A percentile compares a stretch with the other conserved stretches of the same genome.
Conservation (phyloP, 1,140 invertebrate species). For the Trypoxylus dichotomus region DNA sequence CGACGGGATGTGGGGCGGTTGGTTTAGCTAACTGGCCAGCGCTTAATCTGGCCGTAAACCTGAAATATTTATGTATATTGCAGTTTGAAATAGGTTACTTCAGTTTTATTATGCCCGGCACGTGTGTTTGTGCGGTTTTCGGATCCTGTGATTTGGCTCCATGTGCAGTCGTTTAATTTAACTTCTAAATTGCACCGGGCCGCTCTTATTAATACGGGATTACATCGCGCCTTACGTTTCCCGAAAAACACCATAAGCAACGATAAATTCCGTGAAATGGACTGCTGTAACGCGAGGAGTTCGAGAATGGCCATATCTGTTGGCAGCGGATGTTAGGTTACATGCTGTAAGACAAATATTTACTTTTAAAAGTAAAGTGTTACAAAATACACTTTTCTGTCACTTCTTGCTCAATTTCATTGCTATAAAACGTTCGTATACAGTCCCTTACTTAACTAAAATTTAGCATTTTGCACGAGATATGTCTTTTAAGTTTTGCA, state of each 20-base stretch:
- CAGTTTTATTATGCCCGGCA: not conserved
- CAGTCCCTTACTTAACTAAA: too few species aligned
- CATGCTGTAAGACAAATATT: too few species aligned
- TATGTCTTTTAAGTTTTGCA: too few species aligned
- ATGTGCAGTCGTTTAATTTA: slow-evolving; percentile 1
- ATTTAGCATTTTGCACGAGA: too few species aligned
- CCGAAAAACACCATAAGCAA: not conserved
- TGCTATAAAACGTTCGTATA: too few species aligned
- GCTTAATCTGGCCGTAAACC: slow-evolving; percentile 11
- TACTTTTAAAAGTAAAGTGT: too few species aligned
- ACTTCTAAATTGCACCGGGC: slow-evolving; percentile 4
- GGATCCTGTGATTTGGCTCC: not conserved
- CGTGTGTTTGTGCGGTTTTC: not conserved
- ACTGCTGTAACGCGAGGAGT: not conserved
- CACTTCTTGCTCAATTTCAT: too few species aligned
- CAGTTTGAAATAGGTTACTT: slow-evolving; percentile 5
- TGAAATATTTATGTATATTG: slow-evolving; percentile 22
- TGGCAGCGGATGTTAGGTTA: too few species aligned
- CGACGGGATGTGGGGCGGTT: not conserved
- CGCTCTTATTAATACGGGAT: slow-evolving; percentile 6
- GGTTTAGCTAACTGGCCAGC: not conserved
- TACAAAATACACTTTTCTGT: too few species aligned
- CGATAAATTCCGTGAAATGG: not conserved
- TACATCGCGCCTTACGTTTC: not conserved
- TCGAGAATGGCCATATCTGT: too few species aligned